These are phyloP conservation scores for Choristoneura rosaceana DNA, from an alignment of 2,888 invertebrate species.

Conservation along the genomic window DNA sequence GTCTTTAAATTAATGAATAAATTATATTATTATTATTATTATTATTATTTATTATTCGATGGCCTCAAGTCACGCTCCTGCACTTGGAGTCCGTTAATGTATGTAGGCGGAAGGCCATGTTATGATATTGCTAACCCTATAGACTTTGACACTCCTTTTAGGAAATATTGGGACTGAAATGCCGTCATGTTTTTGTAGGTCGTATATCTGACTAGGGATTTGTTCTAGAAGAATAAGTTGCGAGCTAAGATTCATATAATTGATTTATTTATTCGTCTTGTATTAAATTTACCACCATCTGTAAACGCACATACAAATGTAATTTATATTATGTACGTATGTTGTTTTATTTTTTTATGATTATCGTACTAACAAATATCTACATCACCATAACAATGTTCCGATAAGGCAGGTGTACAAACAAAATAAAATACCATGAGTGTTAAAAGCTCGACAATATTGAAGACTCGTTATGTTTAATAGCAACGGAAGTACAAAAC, in stretches of 20 bases:
- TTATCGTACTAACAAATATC: too few relatives aligned
- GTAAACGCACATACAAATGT: neutral
- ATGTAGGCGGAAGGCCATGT: conserved; percentile 17
- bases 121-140: conserved; percentile 17
- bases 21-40: too few relatives aligned
- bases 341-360: too few relatives aligned
- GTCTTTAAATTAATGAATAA: too few relatives aligned
- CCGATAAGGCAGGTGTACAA: too few relatives aligned
- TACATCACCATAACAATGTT: too few relatives aligned
- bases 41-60: too few relatives aligned
- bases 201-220: neutral
- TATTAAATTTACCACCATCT: neutral
- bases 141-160: conserved; percentile 34
- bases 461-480: too few relatives aligned
- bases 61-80: neutral
- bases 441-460: too few relatives aligned
- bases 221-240: neutral
- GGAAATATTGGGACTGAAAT: neutral
- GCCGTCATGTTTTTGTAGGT: neutral
- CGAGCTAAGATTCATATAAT: neutral
- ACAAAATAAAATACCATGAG: too few relatives aligned
- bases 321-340: too few relatives aligned
- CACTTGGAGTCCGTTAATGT: neutral
- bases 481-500: too few relatives aligned
- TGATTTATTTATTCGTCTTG: neutral